phyloP scores from a whole-genome alignment of 2,113 vertebrate genomes.

The Fukomys damarensis region DNA sequence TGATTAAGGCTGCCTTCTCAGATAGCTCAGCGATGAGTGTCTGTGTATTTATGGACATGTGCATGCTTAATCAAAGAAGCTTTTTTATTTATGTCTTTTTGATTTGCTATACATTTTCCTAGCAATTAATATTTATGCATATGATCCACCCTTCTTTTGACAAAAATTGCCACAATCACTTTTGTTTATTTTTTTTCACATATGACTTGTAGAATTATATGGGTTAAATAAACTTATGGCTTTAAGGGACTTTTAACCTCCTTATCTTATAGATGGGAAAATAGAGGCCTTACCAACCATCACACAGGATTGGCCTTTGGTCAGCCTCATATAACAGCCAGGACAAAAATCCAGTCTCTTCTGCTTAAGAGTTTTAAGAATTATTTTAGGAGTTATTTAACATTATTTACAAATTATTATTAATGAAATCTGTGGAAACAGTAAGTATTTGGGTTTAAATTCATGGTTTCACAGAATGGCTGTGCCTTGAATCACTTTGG shows the following conservation, averaged over 20 bases:
- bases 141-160: not conserved
- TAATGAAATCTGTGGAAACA: not conserved
- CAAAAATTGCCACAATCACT: not conserved
- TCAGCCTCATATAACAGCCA: not conserved
- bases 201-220: not conserved
- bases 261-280: not conserved
- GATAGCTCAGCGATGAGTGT: conserved; percentile 74
- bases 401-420: not conserved
- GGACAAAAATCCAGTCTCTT: not conserved
- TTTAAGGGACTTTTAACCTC: not conserved
- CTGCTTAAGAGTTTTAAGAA: not conserved
- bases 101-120: not conserved
- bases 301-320: not conserved
- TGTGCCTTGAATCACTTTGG: not conserved
- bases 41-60: not conserved
- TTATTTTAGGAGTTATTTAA: not conserved
- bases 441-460: not conserved
- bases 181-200: not conserved
- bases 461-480: not conserved
- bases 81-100: conserved; percentile 12
- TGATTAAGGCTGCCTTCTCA: conserved; percentile 68
- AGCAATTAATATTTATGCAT: not conserved
- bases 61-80: conserved; percentile 18
- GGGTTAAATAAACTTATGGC: not conserved
- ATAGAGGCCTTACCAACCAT: not conserved